Evolutionary conservation across 2,797 vertebrate genomes (phyloP), one percentile per base, ranked within the genome.

Genomic region (Huso huso): DNA sequence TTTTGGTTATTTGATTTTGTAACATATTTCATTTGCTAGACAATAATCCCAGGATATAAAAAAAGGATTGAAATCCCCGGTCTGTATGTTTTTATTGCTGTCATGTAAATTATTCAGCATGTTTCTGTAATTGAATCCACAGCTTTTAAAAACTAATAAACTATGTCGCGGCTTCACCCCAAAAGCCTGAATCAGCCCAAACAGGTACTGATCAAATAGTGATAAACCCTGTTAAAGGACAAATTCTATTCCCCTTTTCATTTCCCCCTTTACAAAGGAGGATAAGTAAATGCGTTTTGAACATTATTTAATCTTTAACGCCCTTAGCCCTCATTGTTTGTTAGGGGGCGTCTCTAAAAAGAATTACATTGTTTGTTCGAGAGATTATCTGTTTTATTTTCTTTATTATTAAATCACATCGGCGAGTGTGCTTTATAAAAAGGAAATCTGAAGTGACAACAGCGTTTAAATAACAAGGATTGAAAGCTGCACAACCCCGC

Each of bases 161-260:
- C 77, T 74, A 66, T 66, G 81, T 74, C 76, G 66, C 73, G 55
- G 73, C 70, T 68, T 69, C 49, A 73, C 70, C 73, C 59, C 51
- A 67, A 67, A 52, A 67, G 53, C 62, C 62, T 3, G 13, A 59
- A 66, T 66, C 23, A 51, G 71, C 73, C 78, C 80, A 67, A 78
- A 76, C 81, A 78, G 76, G 78, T 81, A 76, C 76, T 72, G 80
- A 77, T 81, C 79, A 83, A 83, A 84, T 78, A 74, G n/a, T n/a
- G n/a, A 81, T 82, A 83, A 77, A 82, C 77, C 70, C 78, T 75
- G 81, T 84, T 84, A 83, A 73, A 75, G 75, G 77, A 77, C 77
- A 83, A 82, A 83, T 83, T 80, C 77, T 80, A 79, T 79, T 83
- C 79, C 79, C 80, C 67, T 78, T 75, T 81, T 82, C 79, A 79